Base-by-base conservation (phyloP, 2,888 invertebrate genomes). In the Sturmia bella region DNA sequence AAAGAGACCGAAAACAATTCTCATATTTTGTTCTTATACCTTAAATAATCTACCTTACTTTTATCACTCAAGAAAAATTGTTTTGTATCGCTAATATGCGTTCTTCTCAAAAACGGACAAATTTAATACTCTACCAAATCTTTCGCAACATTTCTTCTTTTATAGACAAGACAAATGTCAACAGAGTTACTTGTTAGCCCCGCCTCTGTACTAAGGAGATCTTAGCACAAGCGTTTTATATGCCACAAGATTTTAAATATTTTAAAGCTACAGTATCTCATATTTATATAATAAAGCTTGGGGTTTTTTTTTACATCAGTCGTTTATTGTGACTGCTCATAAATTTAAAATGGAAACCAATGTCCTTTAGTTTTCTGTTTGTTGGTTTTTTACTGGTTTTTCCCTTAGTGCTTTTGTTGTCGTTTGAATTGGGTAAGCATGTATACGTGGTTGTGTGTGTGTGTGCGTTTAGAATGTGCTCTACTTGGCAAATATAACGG, bases 401-500 rank as follows among this genome's bases (percentile, higher is more conserved):
- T 66, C 11, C 37, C 19, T 63, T 27, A 15, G 13, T 21, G 50
- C n/a, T 48, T 63, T 64, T 66, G 43, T 32, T 59, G 37, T 80
- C 61, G 13, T 45, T 80, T 39, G 37, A 37, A 24, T 39, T 41
- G 66, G 45, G 7, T 7, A 32, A 32, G 32, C n/a, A n/a, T 32
- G 9, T 3, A 27, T 27, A 27, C 6, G 27, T 3, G 27, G 3
- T 27, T 32, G 17, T 56, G 50, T 50, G 12, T 50, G 13, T 50
- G 39, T 64, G 24, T 43, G 50, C 37, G 13, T 48, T 45, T 52
- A 45, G 72, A 39, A 39, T 70, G 45, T 77, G 82, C 78, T 77
- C 82, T 37, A 82, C 81, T 82, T 82, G 81, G 81, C 78, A 82
- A 82, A 82, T 64, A 78, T 74, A 82, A 74, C 82, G 74, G 78